These are phyloP conservation scores for Pogoniulus pusillus DNA, from an alignment of 2,797 vertebrate species.

Conservation along the genomic window DNA sequence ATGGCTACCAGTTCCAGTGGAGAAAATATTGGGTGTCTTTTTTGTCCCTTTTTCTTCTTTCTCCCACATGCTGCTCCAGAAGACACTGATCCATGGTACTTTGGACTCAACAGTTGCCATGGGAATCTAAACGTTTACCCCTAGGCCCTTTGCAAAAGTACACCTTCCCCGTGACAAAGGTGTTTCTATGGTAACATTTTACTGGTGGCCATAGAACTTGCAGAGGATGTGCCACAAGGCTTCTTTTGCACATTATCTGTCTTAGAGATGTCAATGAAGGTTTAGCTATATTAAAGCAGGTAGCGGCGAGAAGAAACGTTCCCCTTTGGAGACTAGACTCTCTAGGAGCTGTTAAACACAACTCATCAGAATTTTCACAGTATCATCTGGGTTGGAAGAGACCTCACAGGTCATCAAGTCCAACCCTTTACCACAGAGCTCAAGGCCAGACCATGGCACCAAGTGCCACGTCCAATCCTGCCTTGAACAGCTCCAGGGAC, in stretches of 20 bases:
- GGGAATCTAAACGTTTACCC: conserved; percentile 70
- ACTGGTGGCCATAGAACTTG: conserved; percentile 65
- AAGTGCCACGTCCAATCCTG: too few species aligned
- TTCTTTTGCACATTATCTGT: conserved; percentile 51
- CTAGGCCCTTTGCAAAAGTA: conserved; percentile 59
- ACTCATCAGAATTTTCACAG: conserved; percentile 3
- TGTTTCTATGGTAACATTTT: conserved; percentile 76
- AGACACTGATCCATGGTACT: conserved; percentile 51
- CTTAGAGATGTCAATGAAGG: conserved; percentile 33
- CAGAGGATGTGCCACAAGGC: conserved; percentile 34
- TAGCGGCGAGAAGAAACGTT: neutral
- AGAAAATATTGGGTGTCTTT: conserved; percentile 44
- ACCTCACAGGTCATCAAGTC: too few species aligned
- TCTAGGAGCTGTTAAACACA: conserved; percentile 9
- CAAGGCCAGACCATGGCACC: too few species aligned
- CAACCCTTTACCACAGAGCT: too few species aligned
- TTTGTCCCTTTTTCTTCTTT: conserved; percentile 28
- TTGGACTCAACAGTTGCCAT: conserved; percentile 71
- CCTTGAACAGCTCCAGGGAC: too few species aligned
- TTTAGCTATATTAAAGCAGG: conserved; percentile 32
- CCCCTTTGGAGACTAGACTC: conserved; percentile 8
- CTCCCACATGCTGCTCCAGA: conserved; percentile 26
- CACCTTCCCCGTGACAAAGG: conserved; percentile 59
- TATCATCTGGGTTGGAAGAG: too few species aligned
- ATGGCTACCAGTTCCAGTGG: conserved; percentile 43